These are phyloP conservation scores for Hartigia nigra DNA, from an alignment of 2,888 invertebrate genomes.

Conservation along the genomic window DNA sequence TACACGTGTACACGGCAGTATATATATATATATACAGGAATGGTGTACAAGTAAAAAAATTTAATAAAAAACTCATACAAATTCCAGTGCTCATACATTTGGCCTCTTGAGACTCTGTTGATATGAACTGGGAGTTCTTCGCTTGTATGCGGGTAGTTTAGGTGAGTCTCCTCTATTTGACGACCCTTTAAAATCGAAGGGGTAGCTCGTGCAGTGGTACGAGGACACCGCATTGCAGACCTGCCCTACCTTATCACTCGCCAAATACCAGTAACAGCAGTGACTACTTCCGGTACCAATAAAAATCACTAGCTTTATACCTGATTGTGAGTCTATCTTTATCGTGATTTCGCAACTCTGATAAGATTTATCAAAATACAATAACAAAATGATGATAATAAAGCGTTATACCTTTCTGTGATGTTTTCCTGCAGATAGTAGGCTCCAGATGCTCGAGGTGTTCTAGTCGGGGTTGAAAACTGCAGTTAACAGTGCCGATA, in stretches of 20 bases:
- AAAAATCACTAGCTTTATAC: not conserved
- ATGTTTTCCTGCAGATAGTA: conserved; percentile 84
- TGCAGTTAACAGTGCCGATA: conserved; percentile 87
- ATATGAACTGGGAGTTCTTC: not conserved
- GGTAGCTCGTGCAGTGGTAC: conserved; percentile 19
- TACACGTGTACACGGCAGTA: too few relatives aligned
- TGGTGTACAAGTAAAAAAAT: not conserved
- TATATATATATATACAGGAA: too few relatives aligned
- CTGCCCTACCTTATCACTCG: conserved; percentile 14
- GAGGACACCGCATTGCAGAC: conserved; percentile 42
- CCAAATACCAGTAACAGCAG: not conserved
- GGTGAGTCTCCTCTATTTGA: not conserved
- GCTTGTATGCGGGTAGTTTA: not conserved
- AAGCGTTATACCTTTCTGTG: conserved; percentile 75
- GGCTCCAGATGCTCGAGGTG: conserved; percentile 74
- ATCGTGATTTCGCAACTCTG: too few relatives aligned
- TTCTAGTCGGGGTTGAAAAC: conserved; percentile 77
- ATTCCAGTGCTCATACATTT: not conserved
- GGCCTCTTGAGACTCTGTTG: not conserved
- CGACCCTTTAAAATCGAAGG: conserved; percentile 16
- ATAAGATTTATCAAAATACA: not conserved
- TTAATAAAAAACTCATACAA: not conserved
- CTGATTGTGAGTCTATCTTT: too few relatives aligned
- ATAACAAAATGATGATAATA: not conserved
- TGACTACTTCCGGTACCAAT: not conserved